These are phyloP conservation scores for Phocoena sinus DNA, from an alignment of 2,113 vertebrate species.

Conservation along the genomic window DNA sequence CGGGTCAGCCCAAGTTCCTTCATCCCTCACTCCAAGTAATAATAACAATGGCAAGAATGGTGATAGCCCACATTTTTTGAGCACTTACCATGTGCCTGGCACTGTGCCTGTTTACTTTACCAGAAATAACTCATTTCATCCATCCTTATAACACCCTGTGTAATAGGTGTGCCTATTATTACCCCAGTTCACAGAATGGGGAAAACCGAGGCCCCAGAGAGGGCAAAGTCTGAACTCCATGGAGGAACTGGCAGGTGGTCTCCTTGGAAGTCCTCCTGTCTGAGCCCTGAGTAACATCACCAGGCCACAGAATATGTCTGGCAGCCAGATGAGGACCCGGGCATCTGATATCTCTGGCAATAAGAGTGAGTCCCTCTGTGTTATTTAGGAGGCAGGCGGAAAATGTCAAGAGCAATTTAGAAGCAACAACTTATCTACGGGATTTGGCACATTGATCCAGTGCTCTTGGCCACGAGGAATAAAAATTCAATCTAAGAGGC, in stretches of 20 bases:
- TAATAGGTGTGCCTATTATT: not conserved
- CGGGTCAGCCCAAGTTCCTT: not conserved
- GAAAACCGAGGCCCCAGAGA: not conserved
- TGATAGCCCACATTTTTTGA: not conserved
- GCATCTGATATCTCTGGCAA: fast-evolving
- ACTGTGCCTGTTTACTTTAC: not conserved
- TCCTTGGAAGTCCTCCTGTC: not conserved
- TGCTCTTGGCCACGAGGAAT: not conserved
- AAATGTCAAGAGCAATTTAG: not conserved
- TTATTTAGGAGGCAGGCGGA: not conserved
- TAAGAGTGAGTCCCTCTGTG: not conserved
- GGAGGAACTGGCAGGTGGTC: not conserved
- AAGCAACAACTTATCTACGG: not conserved
- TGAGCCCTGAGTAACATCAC: not conserved
- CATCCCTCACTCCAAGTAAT: not conserved
- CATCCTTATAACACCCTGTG: not conserved
- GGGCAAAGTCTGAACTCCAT: not conserved
- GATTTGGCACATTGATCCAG: not conserved
- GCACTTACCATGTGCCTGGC: not conserved
- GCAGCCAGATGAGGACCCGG: not conserved
- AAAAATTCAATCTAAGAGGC: not conserved
- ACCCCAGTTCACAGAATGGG: not conserved
- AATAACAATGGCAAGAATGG: not conserved
- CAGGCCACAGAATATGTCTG: not conserved
- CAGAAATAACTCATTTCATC: not conserved